Evolutionary conservation across 2,797 vertebrate species (phyloP).

Genomic region (Strix occidentalis): DNA sequence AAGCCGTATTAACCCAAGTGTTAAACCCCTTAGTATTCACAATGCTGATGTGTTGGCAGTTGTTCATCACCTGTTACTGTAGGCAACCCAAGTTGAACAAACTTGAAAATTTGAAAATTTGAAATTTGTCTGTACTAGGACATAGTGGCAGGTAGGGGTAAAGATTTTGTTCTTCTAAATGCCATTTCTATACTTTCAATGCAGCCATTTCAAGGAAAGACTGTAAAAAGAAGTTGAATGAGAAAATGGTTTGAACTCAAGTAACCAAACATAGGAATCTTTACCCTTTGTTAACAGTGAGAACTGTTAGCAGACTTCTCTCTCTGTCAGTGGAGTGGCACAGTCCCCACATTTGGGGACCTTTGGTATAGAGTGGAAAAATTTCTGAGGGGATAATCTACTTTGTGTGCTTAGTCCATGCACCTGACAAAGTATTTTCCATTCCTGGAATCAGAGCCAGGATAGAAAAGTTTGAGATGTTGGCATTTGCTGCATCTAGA

Average conservation of each 20-base stretch:
- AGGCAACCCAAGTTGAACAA: not conserved
- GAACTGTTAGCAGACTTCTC: not conserved
- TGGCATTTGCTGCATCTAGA: not conserved
- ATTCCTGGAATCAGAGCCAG: not conserved
- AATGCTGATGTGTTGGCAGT: not conserved
- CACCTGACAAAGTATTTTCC: conserved; percentile 8
- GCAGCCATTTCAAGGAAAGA: not conserved
- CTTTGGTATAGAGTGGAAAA: not conserved
- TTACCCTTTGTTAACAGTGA: not conserved
- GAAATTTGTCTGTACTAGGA: not conserved
- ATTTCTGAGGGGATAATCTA: not conserved
- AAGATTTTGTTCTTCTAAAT: not conserved
- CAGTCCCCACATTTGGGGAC: not conserved
- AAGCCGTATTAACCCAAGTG: not conserved
- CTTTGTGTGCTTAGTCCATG: not conserved
- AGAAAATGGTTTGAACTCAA: not conserved
- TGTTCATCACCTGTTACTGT: not conserved
- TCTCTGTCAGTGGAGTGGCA: not conserved
- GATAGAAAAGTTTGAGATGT: not conserved
- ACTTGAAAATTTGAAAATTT: not conserved
- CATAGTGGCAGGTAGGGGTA: not conserved
- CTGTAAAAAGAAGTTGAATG: not conserved
- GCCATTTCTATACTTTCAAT: not conserved
- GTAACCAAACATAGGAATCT: not conserved
- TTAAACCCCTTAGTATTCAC: not conserved